Evolutionary conservation across 2,888 invertebrate genomes (phyloP), one percentile per base, ranked within the genome.

Genomic region (Helobdella robusta): DNA sequence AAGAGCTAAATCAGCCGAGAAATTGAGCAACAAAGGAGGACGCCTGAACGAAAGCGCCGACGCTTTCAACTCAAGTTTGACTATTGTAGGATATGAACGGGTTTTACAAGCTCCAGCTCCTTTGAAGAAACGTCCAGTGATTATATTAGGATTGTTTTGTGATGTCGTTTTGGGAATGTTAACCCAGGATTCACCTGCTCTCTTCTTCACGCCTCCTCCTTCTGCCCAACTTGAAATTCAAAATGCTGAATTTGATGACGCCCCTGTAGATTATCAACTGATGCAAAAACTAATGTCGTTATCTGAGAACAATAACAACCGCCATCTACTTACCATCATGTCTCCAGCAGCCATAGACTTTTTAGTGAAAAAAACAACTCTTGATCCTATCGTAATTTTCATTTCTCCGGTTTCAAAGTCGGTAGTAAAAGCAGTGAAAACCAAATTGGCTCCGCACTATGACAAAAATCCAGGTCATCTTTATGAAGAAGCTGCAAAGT

Each of bases 311-410:
- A 34, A 54, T 20, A 64, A 64, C 30, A 69, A 70, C 23, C 25
- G 50, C 59, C 72, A 72, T 40, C 66, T 66, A 18, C 60, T 72
- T 20, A 61, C 66, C 52, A 70, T 72, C 20, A 50, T 70, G 40
- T 64, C 68, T 0, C 72, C 72, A 4, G 32, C 61, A 5, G 56
- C 65, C 0, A 69, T 71, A 2, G 59, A 70, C 18, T 69, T 54
- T 36, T 59, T 72, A 6, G 58, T 50, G 34, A 60, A 69, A 25
- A 63, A 68, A 30, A 68, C 70, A 0, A 60, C 68, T 8, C 34
- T 72, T n/a, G 68, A 69, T 52, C 71, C 72, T 3, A 70, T 72
- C 46, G 70, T 72, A 18, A 68, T 71, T 25, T 72, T 69, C 54
- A 36, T 72, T 5, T 59, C 66, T 36, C 68, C 71, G 8, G 69